These are phyloP conservation scores for Calliopum simillimum DNA, from an alignment of 2,888 invertebrate species.

Conservation along the genomic window DNA sequence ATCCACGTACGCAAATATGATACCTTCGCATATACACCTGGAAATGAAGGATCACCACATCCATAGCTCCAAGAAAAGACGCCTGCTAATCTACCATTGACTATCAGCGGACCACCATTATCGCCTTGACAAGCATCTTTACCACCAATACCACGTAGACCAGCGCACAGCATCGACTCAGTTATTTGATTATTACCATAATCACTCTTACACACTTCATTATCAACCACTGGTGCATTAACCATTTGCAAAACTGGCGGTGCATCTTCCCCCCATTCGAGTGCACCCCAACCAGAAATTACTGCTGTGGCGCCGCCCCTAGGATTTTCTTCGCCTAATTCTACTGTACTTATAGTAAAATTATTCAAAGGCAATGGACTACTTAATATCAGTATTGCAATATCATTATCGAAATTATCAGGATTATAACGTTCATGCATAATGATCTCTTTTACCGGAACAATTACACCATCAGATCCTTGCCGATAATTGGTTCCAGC, in stretches of 20 bases:
- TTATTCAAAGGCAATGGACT: conserved; percentile 55
- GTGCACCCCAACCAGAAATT: conserved; percentile 51
- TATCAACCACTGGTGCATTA: conserved; percentile 52
- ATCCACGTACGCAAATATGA: conserved; percentile 49
- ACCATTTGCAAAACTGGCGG: conserved; percentile 54
- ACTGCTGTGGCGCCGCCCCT: conserved; percentile 37
- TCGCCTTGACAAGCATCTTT: conserved; percentile 51
- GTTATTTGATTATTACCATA: conserved; percentile 51
- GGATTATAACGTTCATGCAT: conserved; percentile 69
- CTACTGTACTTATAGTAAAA: conserved; percentile 54
- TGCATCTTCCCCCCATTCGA: conserved; percentile 44
- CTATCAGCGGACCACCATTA: conserved; percentile 46
- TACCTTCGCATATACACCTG: conserved; percentile 49
- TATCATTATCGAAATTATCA: conserved; percentile 69
- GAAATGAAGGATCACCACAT: conserved; percentile 44
- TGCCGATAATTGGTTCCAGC: conserved; percentile 70
- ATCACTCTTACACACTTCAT: conserved; percentile 48
- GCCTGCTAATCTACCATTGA: conserved; percentile 41
- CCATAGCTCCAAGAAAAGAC: conserved; percentile 47
- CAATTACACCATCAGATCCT: conserved; percentile 67
- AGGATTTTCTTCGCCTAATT: conserved; percentile 28
- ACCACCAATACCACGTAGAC: conserved; percentile 49
- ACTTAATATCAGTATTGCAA: conserved; percentile 67
- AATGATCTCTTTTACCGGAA: conserved; percentile 67
- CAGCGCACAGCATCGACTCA: conserved; percentile 57